Base-by-base conservation (phyloP, 2,797 vertebrate genomes). In the Periparus ater region DNA sequence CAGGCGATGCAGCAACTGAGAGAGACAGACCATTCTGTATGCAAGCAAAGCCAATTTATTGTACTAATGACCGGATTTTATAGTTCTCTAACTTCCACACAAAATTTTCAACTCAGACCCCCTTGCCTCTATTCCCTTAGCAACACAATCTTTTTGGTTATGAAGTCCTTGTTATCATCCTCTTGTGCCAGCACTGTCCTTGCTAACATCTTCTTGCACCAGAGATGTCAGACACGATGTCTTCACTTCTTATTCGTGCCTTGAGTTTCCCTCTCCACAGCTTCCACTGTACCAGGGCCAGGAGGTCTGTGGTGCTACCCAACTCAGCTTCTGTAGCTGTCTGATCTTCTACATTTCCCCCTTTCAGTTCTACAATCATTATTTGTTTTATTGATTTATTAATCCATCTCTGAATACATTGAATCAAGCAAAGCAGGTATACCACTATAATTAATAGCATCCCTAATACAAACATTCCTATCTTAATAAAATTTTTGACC, bases 201-300 rank as follows among this genome's bases (percentile, higher is more conserved):
- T 22, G 29, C 21, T 27, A 48, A 40, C 3, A 6, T 57, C 76
- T 34, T 79, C 23, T 15, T 45, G 7, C 22, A 11, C 22, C 23
- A n/a, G 18, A 27, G 23, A 0, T 1, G 19, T 22, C 58, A 47
- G 13, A 27, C 0, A 0, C 4, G n/a, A 8, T 29, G 6, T 47
- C 50, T 48, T 54, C 57, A 23, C 15, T 72, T 72, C 40, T 54
- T 29, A 3, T 16, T 83, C 42, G 19, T 38, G 40, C n/a, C 29
- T 22, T 19, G 25, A 29, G 34, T 72, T 62, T 29, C 0, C 27
- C 27, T 62, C 10, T 63, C n/a, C 48, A 32, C 1, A 4, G 40
- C 11, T 82, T 71, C 67, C 13, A 21, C 9, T 9, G 11, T 13
- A 38, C 18, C 27, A n/a, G 40, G 10, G 57, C 27, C 23, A 23